A percentile compares a stretch with the other conserved stretches of the same genome.
Evolutionary conservation across 2,888 invertebrate species (phyloP).

Genomic region (Oxytorus armatus): DNA sequence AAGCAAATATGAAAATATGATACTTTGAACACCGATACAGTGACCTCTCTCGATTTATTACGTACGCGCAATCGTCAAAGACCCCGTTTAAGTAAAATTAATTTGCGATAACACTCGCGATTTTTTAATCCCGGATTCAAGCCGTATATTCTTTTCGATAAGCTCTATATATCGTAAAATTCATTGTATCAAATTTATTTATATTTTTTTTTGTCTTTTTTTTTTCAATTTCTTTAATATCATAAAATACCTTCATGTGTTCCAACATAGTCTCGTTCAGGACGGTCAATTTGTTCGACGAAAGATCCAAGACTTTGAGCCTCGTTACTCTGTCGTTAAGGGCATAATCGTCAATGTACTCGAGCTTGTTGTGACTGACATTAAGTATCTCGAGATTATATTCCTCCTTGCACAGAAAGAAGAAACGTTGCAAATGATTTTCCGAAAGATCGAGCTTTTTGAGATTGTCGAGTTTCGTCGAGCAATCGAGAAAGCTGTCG

Average conservation of each 20-base stretch:
- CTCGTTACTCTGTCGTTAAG: conserved; percentile 79
- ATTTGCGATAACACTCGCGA: conserved; percentile 35
- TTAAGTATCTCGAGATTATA: conserved; percentile 95
- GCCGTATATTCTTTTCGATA: not conserved
- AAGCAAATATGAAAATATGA: conserved; percentile 13
- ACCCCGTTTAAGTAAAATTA: conserved; percentile 16
- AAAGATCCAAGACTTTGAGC: conserved; percentile 79
- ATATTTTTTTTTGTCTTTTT: not conserved
- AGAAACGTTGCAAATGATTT: conserved; percentile 88
- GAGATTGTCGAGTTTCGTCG: conserved; percentile 91
- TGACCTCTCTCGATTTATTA: conserved; percentile 38
- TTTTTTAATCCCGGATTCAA: conserved; percentile 21
- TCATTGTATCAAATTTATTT: not conserved
- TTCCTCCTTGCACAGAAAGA: conserved; percentile 90
- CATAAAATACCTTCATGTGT: conserved; percentile 78
- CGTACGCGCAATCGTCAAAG: conserved; percentile 28
- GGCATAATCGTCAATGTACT: conserved; percentile 88
- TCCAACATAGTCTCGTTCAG: conserved; percentile 82
- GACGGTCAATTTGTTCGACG: conserved; percentile 78
- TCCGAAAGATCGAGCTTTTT: conserved; percentile 93
- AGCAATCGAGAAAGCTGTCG: conserved; percentile 82
- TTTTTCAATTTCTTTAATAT: not conserved
- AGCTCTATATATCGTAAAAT: not conserved
- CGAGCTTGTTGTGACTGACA: conserved; percentile 93
- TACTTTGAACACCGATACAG: conserved; percentile 50